Evolutionary conservation across 1,140 invertebrate genomes (phyloP).

Genomic region (Melipona quadrifasciata): DNA sequence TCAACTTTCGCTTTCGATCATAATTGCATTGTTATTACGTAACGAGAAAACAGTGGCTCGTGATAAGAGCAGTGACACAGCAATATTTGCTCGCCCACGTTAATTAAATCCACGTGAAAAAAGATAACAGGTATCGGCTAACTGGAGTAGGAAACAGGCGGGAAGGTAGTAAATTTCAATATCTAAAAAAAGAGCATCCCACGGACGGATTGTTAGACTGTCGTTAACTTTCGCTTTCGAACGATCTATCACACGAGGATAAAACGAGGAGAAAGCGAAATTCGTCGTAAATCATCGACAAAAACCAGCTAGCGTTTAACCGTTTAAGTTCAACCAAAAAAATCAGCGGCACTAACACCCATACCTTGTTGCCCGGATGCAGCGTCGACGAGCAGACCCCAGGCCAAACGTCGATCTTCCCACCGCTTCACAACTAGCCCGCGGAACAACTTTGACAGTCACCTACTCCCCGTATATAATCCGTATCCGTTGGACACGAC

Average conservation of each 20-base stretch:
- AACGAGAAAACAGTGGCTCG: not conserved
- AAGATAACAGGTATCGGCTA: not conserved
- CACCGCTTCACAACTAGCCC: conserved; percentile 48
- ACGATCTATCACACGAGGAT: not conserved
- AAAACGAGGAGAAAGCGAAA: conserved; percentile 14
- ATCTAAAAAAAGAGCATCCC: too few relatives aligned
- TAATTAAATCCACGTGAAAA: not conserved
- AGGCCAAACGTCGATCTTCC: not conserved
- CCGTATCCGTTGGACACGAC: too few relatives aligned
- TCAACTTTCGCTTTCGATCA: conserved; percentile 15
- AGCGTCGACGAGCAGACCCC: not conserved
- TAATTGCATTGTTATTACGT: not conserved
- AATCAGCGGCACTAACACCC: not conserved
- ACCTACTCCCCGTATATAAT: not conserved
- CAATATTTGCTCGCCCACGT: too few relatives aligned
- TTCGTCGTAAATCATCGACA: not conserved
- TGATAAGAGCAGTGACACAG: not conserved
- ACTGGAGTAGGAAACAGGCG: too few relatives aligned
- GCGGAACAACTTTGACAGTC: conserved; percentile 33
- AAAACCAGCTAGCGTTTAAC: not conserved
- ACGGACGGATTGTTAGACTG: not conserved
- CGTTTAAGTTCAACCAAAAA: not conserved
- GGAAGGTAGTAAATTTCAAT: not conserved
- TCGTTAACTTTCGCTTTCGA: conserved; percentile 3
- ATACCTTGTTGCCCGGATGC: conserved; percentile 43